These are phyloP conservation scores for Acanthochromis polyacanthus DNA, from an alignment of 2,113 vertebrate genomes.

Conservation along the genomic window DNA sequence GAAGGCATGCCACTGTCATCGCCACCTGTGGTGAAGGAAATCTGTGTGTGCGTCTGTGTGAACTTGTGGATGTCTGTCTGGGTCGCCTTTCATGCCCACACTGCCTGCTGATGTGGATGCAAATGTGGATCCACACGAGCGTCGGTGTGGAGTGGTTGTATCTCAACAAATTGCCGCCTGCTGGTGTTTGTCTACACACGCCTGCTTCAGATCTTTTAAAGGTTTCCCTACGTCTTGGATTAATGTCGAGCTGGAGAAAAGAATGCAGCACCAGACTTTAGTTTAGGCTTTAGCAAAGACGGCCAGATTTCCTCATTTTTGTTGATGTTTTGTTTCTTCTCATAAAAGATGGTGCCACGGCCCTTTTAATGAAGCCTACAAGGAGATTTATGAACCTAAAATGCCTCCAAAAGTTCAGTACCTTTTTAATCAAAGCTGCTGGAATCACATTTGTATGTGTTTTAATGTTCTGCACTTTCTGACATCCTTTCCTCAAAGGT, in stretches of 20 bases:
- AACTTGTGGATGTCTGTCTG: slow-evolving; percentile 46
- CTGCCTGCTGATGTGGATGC: slow-evolving; percentile 42
- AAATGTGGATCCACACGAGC: slow-evolving; percentile 40
- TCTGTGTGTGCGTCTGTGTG: slow-evolving; percentile 52
- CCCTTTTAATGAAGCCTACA: no score
- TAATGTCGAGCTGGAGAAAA: background rate
- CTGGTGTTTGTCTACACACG: background rate
- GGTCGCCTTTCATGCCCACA: slow-evolving; percentile 32
- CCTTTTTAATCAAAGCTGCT: background rate
- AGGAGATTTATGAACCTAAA: background rate
- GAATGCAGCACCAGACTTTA: no score
- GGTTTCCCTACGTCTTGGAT: background rate
- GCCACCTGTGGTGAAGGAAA: slow-evolving; percentile 65
- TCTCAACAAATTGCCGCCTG: background rate
- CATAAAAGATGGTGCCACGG: no score
- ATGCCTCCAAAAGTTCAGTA: background rate
- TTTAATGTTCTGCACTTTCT: no score
- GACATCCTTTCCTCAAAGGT: no score
- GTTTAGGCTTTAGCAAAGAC: no score
- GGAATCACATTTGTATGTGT: background rate
- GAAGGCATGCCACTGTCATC: slow-evolving; percentile 56
- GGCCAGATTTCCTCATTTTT: no score
- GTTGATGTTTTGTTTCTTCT: no score
- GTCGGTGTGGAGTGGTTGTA: background rate
- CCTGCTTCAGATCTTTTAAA: background rate